phyloP scores from a whole-genome alignment of 2,797 vertebrate species.

The Acanthurus lineatus region DNA sequence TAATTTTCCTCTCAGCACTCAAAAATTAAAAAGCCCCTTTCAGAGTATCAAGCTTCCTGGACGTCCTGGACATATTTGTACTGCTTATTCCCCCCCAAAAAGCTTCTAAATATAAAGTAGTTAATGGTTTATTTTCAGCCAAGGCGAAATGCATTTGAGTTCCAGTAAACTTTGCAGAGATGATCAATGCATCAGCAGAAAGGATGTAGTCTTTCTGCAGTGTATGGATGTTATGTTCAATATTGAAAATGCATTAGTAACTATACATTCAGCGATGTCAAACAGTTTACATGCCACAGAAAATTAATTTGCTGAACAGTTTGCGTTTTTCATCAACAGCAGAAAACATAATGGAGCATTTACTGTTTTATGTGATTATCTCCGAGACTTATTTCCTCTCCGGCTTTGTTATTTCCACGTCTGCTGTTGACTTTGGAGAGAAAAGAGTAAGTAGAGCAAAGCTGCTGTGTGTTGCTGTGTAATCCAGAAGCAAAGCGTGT shows the following conservation, averaged over 20 bases:
- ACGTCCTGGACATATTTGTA: slow-evolving; percentile 3
- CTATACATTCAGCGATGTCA: not conserved
- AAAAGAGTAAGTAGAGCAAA: not conserved
- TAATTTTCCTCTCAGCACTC: slow-evolving; percentile 14
- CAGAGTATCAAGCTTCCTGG: not conserved
- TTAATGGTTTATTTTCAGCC: slow-evolving; percentile 36
- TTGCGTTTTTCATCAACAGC: not conserved
- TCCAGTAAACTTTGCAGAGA: slow-evolving; percentile 28
- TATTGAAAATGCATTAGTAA: slow-evolving; percentile 6
- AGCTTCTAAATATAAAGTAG: not conserved
- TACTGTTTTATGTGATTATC: not conserved
- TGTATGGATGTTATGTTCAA: slow-evolving; percentile 28
- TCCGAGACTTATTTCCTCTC: not conserved
- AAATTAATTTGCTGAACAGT: too few species aligned
- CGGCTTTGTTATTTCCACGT: not conserved
- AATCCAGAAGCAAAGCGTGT: slow-evolving; percentile 33
- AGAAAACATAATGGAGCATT: not conserved
- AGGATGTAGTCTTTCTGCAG: slow-evolving; percentile 29
- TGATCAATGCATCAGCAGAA: slow-evolving; percentile 22
- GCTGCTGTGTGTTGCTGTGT: not conserved
- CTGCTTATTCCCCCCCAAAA: not conserved
- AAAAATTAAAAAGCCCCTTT: not conserved
- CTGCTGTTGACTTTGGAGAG: slow-evolving; percentile 20
- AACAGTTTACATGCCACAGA: not conserved
- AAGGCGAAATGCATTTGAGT: slow-evolving; percentile 19